phyloP scores from a whole-genome alignment of 1,140 invertebrate genomes.

The Branchinecta lynchi region DNA sequence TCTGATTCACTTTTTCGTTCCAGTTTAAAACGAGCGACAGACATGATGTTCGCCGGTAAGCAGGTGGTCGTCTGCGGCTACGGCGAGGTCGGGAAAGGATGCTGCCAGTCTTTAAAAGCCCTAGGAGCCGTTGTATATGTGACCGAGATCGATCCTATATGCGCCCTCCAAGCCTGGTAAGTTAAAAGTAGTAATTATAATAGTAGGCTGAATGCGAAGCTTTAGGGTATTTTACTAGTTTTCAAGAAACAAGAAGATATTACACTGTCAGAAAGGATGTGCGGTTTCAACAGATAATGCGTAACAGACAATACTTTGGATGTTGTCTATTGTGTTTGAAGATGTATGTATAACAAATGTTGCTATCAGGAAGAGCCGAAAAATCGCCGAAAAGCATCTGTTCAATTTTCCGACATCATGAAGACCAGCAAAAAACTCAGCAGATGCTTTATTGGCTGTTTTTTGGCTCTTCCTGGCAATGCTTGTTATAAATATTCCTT shows the following conservation, averaged over 20 bases:
- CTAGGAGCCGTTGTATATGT: conserved; percentile 86
- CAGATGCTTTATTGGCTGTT: too few relatives aligned
- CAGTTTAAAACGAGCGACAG: conserved; percentile 85
- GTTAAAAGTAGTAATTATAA: conserved; percentile 20
- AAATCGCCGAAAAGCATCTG: too few relatives aligned
- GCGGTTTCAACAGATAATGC: too few relatives aligned
- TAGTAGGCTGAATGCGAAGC: not conserved
- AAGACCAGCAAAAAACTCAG: too few relatives aligned
- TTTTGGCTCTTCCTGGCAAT: too few relatives aligned
- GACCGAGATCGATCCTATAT: conserved; percentile 96
- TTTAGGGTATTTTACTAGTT: not conserved
- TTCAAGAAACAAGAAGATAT: not conserved
- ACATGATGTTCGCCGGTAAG: conserved; percentile 96
- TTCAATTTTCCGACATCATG: too few relatives aligned
- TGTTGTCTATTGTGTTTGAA: too few relatives aligned
- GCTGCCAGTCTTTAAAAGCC: conserved; percentile 84
- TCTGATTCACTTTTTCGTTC: conserved; percentile 24
- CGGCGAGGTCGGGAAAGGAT: conserved; percentile 95
- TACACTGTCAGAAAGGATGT: not conserved
- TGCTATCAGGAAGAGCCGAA: not conserved
- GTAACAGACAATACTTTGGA: too few relatives aligned
- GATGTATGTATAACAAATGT: too few relatives aligned
- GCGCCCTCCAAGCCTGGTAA: conserved; percentile 86
- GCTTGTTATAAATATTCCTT: too few relatives aligned
- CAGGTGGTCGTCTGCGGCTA: conserved; percentile 93